Percentiles rank a stretch among this genome's conserved stretches.
Conservation (phyloP, 2,888 invertebrate species). For the Drosophila leonis region DNA sequence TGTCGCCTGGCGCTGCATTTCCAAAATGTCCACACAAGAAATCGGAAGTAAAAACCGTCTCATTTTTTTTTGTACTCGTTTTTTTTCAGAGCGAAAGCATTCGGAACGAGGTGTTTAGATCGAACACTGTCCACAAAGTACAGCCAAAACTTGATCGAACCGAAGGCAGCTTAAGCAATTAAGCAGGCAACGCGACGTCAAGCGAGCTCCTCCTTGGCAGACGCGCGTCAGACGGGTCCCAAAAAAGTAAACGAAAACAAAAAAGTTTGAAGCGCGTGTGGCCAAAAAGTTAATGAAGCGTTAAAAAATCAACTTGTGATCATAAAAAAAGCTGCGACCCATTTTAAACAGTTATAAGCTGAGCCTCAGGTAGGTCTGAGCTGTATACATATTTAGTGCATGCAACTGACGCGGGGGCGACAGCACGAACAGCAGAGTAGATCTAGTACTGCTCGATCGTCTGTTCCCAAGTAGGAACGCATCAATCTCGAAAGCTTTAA, state of each 20-base stretch:
- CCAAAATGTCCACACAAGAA: slow-evolving; percentile 61
- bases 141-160: slow-evolving; percentile 20
- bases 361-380: slow-evolving; percentile 21
- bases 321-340: slow-evolving; percentile 36
- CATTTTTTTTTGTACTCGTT: slow-evolving; percentile 25
- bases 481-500: neutral
- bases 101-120: slow-evolving; percentile 71
- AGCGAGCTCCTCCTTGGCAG: slow-evolving; percentile 56
- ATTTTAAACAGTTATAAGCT: slow-evolving; percentile 57
- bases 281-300: slow-evolving; percentile 83
- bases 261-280: slow-evolving; percentile 80
- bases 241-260: slow-evolving; percentile 30
- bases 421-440: neutral
- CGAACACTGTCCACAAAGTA: slow-evolving; percentile 35
- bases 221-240: slow-evolving; percentile 70
- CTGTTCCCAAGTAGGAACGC: too few species aligned
- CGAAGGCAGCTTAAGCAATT: slow-evolving; percentile 53
- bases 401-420: neutral
- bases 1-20: slow-evolving; percentile 65
- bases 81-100: slow-evolving; percentile 6
- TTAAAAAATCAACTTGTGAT: slow-evolving; percentile 73
- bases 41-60: slow-evolving; percentile 74
- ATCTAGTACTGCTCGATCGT: neutral
- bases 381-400: neutral
- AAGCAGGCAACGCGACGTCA: slow-evolving; percentile 60